These are phyloP conservation scores for Semnornis frantzii DNA, from an alignment of 2,113 vertebrate genomes.

Conservation along the genomic window DNA sequence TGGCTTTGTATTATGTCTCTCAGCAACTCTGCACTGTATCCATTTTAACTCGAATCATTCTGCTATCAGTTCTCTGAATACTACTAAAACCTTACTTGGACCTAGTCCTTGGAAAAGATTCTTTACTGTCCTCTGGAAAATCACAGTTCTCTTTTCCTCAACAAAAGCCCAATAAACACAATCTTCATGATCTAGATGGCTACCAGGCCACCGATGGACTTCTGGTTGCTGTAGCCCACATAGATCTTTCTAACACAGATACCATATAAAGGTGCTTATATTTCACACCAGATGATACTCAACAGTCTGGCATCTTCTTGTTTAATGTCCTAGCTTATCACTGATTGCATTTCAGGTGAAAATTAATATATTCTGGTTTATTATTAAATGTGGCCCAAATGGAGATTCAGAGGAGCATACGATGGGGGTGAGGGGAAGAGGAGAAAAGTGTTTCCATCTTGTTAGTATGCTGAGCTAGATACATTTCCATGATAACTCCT, in stretches of 20 bases:
- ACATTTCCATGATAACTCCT: background rate
- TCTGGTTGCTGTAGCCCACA: background rate
- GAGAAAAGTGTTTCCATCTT: background rate
- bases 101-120: background rate
- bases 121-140: background rate
- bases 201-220: background rate
- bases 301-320: background rate
- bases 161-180: background rate
- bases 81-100: background rate
- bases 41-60: background rate
- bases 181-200: background rate
- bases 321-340: background rate
- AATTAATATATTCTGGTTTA: conserved; percentile 7
- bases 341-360: background rate
- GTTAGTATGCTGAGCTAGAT: background rate
- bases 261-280: background rate
- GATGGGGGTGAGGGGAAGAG: background rate
- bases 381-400: background rate
- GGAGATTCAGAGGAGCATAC: background rate
- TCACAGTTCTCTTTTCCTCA: background rate
- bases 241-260: background rate
- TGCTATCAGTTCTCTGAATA: background rate
- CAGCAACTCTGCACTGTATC: background rate
- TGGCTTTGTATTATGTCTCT: background rate
- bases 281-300: background rate